Base-by-base conservation (phyloP, 2,797 vertebrate species). In the Phrynocephalus vlangalii region DNA sequence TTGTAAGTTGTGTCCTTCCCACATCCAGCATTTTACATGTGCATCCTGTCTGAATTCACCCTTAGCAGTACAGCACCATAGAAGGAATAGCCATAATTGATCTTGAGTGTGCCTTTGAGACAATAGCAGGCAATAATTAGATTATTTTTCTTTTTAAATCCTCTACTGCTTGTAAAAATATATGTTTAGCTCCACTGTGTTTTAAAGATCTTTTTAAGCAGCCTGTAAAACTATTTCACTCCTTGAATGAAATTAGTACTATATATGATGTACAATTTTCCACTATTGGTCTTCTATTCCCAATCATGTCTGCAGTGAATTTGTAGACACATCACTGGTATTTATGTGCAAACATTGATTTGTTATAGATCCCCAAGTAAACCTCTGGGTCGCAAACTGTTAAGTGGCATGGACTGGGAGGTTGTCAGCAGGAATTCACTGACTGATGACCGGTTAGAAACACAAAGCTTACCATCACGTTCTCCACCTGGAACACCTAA, bases 401-500 rank as follows among this genome's bases (percentile, higher is more conserved):
- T 99, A 93, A 97, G 97, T 48, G 97, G 97, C 85, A 98, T 97
- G 86, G 98, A 99, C 96, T 99, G 99, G 99, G 98, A 99, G 92
- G 96, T 97, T 4, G 97, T 99, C 91, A 99, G 99, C 96, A 97
- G 98, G 96, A 99, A 98, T 96, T 99, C 98, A 1, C 91, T 99
- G 91, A 99, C 98, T 89, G 98, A 99, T 82, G 98, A 99, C 89
- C 97, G 98, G 89, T 96, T 99, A 96, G 99, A 99, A 97, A 99
- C 98, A 48, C 98, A 99, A 93, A 99, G 99, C 94, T 96, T 99
- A 71, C 99, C 99, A 0, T 99, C 98, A 18, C 97, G 99, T 30
- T 99, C 99, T 18, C 99, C 99, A 13, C 99, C 99, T 50, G 99
- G 99, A 90, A 99, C 98, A 0, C 99, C 99, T 79, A 99, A 98